These are phyloP conservation scores for Cossypha heuglini DNA, from an alignment of 2,797 vertebrate genomes.

Conservation along the genomic window DNA sequence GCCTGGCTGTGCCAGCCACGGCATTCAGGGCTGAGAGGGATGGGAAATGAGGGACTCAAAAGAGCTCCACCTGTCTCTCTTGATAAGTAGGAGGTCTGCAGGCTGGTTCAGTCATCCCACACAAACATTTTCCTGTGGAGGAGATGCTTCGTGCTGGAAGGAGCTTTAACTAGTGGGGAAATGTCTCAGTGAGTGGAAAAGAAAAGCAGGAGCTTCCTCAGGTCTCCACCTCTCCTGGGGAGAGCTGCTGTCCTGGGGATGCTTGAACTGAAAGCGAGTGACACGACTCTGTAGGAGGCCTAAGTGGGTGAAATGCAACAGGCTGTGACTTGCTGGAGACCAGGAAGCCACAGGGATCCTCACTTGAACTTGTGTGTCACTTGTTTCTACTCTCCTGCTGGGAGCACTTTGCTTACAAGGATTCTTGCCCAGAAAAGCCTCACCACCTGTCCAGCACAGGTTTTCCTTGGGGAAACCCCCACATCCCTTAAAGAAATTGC, in stretches of 20 bases:
- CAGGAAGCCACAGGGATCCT: neutral
- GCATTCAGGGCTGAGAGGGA: neutral
- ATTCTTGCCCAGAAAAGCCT: neutral
- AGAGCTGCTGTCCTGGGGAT: neutral
- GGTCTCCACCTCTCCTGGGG: neutral
- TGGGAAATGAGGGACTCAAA: neutral
- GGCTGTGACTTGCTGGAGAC: neutral
- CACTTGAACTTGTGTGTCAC: neutral
- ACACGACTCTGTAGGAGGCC: accelerated
- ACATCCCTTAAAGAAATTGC: neutral
- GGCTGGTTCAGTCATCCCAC: neutral
- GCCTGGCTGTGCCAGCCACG: accelerated
- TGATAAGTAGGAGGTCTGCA: neutral
- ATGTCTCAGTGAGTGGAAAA: neutral
- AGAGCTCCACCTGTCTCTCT: neutral
- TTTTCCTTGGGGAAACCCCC: neutral
- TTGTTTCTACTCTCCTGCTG: neutral
- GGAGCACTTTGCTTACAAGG: neutral
- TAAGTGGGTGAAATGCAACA: neutral
- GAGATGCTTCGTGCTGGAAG: neutral
- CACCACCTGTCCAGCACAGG: neutral
- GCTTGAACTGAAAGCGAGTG: neutral
- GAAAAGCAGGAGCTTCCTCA: neutral
- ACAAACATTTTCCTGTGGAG: neutral
- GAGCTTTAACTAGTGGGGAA: neutral